Base-by-base conservation (phyloP, 2,888 invertebrate genomes). In the Dyspetes luteomarginatus region DNA sequence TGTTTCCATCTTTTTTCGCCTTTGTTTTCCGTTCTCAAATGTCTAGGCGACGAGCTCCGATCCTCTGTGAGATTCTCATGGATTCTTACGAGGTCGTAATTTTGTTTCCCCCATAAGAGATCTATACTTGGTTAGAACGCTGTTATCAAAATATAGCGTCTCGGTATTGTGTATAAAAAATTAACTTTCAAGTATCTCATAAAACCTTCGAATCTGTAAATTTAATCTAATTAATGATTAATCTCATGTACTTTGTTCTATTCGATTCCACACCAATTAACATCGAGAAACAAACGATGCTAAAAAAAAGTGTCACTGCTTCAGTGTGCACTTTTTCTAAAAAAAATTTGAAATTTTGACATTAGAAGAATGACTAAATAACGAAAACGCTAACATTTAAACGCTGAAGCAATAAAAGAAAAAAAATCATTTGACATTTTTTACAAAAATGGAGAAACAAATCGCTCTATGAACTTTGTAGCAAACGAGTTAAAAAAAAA, bases 1-100 rank as follows among this genome's bases (percentile, higher is more conserved):
- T 48, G 58, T 24, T 43, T 64, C 58, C 26, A 50, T 55, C 50
- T 68, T 52, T 62, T 58, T 60, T 3, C 22, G 7, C n/a, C 60
- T 85, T 84, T 86, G 82, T 88, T 86, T 86, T 85, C 74, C 30
- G 48, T 85, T 86, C 83, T 83, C 85, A 85, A 85, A 83, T 81
- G 82, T 77, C 64, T 64, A 17, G n/a, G n/a, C 28, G 15, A 30
- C 55, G n/a, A 3, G 19, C 26, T 41, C n/a, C 48, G 17, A 69
- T 60, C 28, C 17, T 58, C 12, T 15, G 26, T 58, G n/a, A 22
- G 15, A 41, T 19, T 36, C 26, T 24, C 60, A 3, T 3, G 4
- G 17, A 9, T 50, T 60, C n/a, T 17, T n/a, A 15, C 7, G 36
- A 36, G n/a, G 62, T 36, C 9, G 0, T 17, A 4, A n/a, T 50